Percentiles rank a stretch among this genome's conserved stretches.
Evolutionary conservation across 2,797 vertebrate species (phyloP).

Genomic region (Pachyuromys duprasi): DNA sequence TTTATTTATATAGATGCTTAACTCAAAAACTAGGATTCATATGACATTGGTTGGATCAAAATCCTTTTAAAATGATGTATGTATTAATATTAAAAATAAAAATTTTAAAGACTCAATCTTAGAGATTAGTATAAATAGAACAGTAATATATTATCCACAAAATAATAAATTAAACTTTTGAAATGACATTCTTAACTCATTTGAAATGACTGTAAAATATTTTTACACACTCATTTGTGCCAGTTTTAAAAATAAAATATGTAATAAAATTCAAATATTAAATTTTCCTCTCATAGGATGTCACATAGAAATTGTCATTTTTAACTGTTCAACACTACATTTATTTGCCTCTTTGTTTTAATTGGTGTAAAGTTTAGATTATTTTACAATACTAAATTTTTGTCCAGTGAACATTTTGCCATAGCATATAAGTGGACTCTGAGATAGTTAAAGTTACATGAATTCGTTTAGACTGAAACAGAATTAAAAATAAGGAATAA

Average conservation of each 20-base stretch:
- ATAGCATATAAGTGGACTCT: constrained; percentile 82
- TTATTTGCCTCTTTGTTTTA: constrained; percentile 69
- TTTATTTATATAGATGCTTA: constrained; percentile 73
- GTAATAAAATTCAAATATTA: constrained; percentile 70
- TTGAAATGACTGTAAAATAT: constrained; percentile 69
- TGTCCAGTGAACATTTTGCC: constrained; percentile 81
- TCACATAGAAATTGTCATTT: constrained; percentile 84
- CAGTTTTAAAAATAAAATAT: constrained; percentile 49
- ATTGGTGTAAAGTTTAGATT: constrained; percentile 74
- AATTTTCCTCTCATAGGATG: constrained; percentile 53
- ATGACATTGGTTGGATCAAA: constrained; percentile 72
- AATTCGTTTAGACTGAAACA: constrained; percentile 78
- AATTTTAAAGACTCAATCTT: constrained; percentile 73
- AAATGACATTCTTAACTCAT: constrained; percentile 57
- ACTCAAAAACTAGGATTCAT: constrained; percentile 78
- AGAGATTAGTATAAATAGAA: constrained; percentile 81
- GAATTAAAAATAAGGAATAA: constrained; percentile 79
- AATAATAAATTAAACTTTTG: constrained; percentile 73
- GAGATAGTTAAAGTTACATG: constrained; percentile 76
- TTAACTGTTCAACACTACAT: constrained; percentile 72
- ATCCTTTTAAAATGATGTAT: constrained; percentile 74
- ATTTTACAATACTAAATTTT: constrained; percentile 82
- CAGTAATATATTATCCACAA: constrained; percentile 73
- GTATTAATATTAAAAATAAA: constrained; percentile 75
- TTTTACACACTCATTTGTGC: constrained; percentile 50